Percentiles rank a stretch among this genome's conserved stretches.
phyloP scores from a whole-genome alignment of 2,888 invertebrate genomes.

The Eupithecia exiguata region DNA sequence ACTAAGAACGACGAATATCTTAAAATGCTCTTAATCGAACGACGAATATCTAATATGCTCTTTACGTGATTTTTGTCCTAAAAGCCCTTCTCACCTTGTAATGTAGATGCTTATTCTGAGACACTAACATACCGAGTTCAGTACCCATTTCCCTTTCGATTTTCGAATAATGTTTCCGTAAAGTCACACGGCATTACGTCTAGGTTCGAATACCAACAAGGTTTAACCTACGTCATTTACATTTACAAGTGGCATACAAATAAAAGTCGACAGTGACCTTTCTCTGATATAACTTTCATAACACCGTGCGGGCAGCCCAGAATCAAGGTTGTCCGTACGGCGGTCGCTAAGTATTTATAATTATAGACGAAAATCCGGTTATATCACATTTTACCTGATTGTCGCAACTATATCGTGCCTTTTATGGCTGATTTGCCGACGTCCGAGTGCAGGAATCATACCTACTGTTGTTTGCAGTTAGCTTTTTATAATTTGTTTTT shows the following conservation, averaged over 20 bases:
- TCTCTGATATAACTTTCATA: conserved; percentile 43
- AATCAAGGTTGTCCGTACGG: conserved; percentile 26
- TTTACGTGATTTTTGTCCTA: not conserved
- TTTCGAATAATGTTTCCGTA: not conserved
- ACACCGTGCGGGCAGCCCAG: conserved; percentile 21
- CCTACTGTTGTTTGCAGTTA: not conserved
- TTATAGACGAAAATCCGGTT: conserved; percentile 14
- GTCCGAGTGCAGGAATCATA: not conserved
- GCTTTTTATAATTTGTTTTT: not conserved
- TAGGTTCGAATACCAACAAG: not conserved
- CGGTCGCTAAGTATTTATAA: conserved; percentile 2
- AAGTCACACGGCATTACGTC: not conserved
- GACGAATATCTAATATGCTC: no score
- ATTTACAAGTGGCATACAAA: not conserved
- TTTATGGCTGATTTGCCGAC: not conserved
- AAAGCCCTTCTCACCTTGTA: not conserved
- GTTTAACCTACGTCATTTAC: not conserved
- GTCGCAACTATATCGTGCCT: not conserved
- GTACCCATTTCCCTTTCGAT: not conserved
- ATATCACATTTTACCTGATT: conserved; percentile 7
- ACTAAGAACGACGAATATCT: no score
- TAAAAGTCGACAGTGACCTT: conserved; percentile 24
- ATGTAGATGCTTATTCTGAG: not conserved
- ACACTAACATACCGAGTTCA: not conserved
- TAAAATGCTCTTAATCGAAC: no score